These are phyloP conservation scores for Rhabdornis inornatus DNA, from an alignment of 2,113 vertebrate species.

Conservation along the genomic window DNA sequence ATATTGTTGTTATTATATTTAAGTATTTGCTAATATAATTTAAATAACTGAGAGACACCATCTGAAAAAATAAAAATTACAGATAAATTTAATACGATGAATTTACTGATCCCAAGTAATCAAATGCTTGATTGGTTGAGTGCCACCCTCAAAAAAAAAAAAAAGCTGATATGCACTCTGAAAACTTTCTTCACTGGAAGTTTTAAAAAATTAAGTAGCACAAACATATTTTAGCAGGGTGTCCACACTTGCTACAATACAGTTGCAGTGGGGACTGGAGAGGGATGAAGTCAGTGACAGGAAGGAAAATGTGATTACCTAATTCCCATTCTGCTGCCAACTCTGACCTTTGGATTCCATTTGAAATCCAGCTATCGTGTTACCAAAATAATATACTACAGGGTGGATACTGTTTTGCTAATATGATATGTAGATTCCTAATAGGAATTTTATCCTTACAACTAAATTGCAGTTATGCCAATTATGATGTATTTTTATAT, in stretches of 20 bases:
- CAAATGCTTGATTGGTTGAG: neutral
- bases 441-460: slow-evolving; percentile 25
- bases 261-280: neutral
- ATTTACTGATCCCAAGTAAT: neutral
- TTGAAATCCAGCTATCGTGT: slow-evolving; percentile 34
- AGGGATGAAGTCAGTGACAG: slow-evolving; percentile 30
- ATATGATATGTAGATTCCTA: slow-evolving; percentile 41
- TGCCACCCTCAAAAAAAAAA: too few relatives aligned
- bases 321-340: slow-evolving; percentile 3
- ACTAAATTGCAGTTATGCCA: slow-evolving; percentile 42
- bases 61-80: neutral
- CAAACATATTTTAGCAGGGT: neutral
- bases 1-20: neutral
- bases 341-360: slow-evolving; percentile 56
- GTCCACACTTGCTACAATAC: neutral
- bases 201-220: neutral
- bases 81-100: neutral
- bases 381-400: slow-evolving; percentile 41
- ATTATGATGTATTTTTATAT: slow-evolving; percentile 23
- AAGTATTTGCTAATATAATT: neutral
- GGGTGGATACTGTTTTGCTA: slow-evolving; percentile 30
- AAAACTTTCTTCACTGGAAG: neutral
- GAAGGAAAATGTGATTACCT: slow-evolving; percentile 40
- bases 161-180: neutral
- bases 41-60: neutral